Evolutionary conservation across 1,140 invertebrate genomes (phyloP), one percentile per base, ranked within the genome.

Genomic region (Drosophila ercepeae): DNA sequence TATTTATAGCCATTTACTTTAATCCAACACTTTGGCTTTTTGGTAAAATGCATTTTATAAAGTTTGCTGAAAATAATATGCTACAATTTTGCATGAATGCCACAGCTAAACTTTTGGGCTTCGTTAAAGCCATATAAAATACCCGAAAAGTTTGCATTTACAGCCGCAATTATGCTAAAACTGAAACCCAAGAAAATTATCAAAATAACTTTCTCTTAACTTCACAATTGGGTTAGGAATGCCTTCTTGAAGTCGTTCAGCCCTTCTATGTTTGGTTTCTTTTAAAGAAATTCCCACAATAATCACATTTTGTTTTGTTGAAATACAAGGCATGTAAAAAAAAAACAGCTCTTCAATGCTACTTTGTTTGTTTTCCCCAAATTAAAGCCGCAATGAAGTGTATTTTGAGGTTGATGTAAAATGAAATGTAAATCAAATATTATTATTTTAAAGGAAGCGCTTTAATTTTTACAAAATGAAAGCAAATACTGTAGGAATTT

Each of bases 191-290:
- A 7, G 3, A n/a, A 36, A 27, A 19, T 27, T 42, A 42, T 16
- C 6, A 1, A 18, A 3, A 14, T 8, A 59, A 46, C 42, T 64
- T 61, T 64, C 13, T 19, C 4, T 7, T 18, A 41, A 64, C 55
- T 60, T 64, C n/a, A 29, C 29, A 64, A 48, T 61, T 34, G 7
- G 29, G 21, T 48, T 48, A 39, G 55, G 21, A 63, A 46, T 64
- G 41, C 3, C 60, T 19, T 29, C 13, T 27, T 23, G n/a, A 36
- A 18, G 13, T 0, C 4, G 3, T 2, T 16, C 16, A 41, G 34
- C 7, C 21, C 60, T 21, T 60, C 18, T 19, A 36, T 46, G 54
- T 63, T 55, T 60, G 54, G 19, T 14, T 58, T 25, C 32, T 44
- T 7, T 13, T 14, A 6, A 19, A 39, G 27, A 58, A 39, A 14